Conservation (phyloP, 2,888 invertebrate genomes). For the Rugalucina vietnamica region DNA sequence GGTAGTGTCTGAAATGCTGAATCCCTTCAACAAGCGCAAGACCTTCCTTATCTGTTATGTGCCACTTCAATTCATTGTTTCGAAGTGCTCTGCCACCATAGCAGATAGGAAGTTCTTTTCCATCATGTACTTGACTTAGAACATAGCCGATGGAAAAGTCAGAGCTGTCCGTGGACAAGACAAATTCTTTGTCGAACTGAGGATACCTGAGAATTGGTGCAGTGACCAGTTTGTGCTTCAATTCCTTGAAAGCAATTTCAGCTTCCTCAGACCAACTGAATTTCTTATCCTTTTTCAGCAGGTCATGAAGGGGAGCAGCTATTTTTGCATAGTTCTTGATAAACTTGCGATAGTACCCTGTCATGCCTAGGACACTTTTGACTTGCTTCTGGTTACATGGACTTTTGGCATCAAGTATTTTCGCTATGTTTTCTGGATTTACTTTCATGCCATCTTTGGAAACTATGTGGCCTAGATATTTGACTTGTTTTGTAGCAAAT, state of each 20-base stretch:
- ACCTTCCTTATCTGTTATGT: constrained; percentile 48
- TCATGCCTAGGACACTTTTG: neutral
- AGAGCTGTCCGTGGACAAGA: constrained; percentile 57
- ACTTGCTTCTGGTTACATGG: neutral
- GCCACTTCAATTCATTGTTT: constrained; percentile 43
- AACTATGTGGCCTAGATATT: constrained; percentile 46
- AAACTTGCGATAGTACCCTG: constrained; percentile 40
- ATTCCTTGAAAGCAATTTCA: constrained; percentile 27
- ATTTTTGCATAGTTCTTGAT: constrained; percentile 42
- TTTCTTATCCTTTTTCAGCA: constrained; percentile 41
- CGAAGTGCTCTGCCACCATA: constrained; percentile 56
- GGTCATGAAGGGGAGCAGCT: constrained; percentile 44
- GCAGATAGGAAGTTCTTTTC: constrained; percentile 42
- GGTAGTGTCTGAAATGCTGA: constrained; percentile 45
- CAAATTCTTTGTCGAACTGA: constrained; percentile 53
- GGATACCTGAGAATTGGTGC: constrained; percentile 58
- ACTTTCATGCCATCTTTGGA: constrained; percentile 55
- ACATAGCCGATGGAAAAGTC: constrained; percentile 52
- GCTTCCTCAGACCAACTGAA: constrained; percentile 34
- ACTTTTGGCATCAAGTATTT: neutral
- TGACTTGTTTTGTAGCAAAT: constrained; percentile 28
- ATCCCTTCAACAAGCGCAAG: constrained; percentile 56
- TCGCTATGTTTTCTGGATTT: constrained; percentile 39
- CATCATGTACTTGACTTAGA: constrained; percentile 48
- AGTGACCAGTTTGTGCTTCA: constrained; percentile 67